Percentiles rank a stretch among this genome's conserved stretches.
These are phyloP conservation scores for Tetranychus cinnabarinus DNA, from an alignment of 1,140 invertebrate genomes.

Conservation along the genomic window DNA sequence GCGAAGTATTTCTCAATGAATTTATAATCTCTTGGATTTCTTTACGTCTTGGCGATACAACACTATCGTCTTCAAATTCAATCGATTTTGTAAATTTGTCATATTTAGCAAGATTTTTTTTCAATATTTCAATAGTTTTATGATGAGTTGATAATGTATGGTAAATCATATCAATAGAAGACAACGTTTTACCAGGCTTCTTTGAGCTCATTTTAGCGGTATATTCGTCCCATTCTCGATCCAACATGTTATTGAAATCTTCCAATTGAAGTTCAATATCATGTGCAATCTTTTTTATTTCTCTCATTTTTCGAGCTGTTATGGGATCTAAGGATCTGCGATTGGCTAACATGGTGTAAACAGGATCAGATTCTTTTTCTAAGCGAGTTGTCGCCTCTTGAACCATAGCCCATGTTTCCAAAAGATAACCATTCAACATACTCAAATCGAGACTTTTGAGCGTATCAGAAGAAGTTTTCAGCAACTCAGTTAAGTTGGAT, in stretches of 20 bases:
- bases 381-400: conserved; percentile 4
- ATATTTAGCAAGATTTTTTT: neutral
- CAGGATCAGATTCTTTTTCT: conserved; percentile 18
- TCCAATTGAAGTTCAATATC: conserved; percentile 18
- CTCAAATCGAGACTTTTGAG: neutral
- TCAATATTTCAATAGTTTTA: conserved; percentile 1
- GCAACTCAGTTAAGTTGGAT: conserved; percentile 17
- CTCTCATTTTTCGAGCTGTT: conserved; percentile 17
- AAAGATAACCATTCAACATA: neutral
- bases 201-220: conserved; percentile 14
- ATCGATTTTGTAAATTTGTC: neutral
- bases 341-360: conserved; percentile 18
- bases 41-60: neutral
- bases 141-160: conserved; percentile 5
- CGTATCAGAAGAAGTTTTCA: neutral
- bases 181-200: neutral
- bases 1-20: neutral
- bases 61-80: neutral
- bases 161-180: neutral
- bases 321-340: conserved; percentile 19
- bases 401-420: neutral
- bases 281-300: conserved; percentile 17
- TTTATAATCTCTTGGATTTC: neutral
- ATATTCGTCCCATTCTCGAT: conserved; percentile 20
- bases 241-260: conserved; percentile 19